These are phyloP conservation scores for Rhyacichthys aspro DNA, from an alignment of 2,797 vertebrate genomes.

Conservation along the genomic window DNA sequence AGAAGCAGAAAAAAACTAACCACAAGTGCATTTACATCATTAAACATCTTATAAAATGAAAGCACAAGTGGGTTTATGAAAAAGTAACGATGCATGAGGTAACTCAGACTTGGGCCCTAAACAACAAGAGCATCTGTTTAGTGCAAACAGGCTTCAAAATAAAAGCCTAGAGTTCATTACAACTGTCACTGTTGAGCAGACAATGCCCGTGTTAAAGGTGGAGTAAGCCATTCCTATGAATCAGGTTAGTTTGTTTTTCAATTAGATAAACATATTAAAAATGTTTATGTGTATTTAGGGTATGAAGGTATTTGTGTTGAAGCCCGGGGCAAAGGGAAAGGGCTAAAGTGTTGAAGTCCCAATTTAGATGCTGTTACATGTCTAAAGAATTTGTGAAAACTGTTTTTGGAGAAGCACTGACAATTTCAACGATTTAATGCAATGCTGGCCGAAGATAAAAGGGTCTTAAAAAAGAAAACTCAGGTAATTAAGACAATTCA, in stretches of 20 bases:
- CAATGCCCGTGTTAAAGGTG: constrained; percentile 32
- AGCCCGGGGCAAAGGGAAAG: too few relatives aligned
- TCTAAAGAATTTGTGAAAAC: too few relatives aligned
- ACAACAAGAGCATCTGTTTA: constrained; percentile 69
- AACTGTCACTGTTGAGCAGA: constrained; percentile 41
- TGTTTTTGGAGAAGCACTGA: too few relatives aligned
- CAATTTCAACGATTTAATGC: too few relatives aligned
- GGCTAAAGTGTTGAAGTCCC: too few relatives aligned
- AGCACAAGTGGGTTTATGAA: constrained; percentile 50
- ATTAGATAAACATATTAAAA: not conserved
- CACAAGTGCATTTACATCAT: constrained; percentile 62
- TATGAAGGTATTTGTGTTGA: too few relatives aligned
- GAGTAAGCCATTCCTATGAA: not conserved
- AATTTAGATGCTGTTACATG: too few relatives aligned
- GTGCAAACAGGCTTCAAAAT: constrained; percentile 67
- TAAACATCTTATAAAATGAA: constrained; percentile 50
- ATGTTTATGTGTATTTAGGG: too few relatives aligned
- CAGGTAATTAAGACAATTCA: too few relatives aligned
- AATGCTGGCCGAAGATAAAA: too few relatives aligned
- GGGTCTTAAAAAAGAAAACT: too few relatives aligned
- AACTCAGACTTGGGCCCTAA: constrained; percentile 66
- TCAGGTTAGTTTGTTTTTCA: not conserved
- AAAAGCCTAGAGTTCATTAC: constrained; percentile 43
- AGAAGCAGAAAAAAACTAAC: constrained; percentile 36
- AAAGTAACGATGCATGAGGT: constrained; percentile 62